phyloP scores from a whole-genome alignment of 1,140 invertebrate species.

The Lasioglossum albipes region DNA sequence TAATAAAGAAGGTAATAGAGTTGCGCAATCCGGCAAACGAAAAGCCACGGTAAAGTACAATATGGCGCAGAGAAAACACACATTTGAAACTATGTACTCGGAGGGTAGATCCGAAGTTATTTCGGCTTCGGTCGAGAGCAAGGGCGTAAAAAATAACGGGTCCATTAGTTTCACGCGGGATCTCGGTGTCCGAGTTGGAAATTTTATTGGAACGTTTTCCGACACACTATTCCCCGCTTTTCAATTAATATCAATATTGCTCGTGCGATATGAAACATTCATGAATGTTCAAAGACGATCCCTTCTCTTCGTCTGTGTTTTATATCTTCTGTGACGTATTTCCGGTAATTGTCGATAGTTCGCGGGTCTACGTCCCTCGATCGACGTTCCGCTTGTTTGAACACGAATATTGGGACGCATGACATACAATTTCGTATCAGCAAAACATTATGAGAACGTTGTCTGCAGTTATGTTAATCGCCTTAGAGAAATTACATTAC shows the following conservation, averaged over 20 bases:
- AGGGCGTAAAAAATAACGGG: neutral
- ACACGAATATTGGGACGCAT: slow-evolving; percentile 7
- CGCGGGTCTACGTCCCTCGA: neutral
- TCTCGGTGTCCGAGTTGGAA: neutral
- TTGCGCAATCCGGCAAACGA: neutral
- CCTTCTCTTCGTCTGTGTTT: neutral
- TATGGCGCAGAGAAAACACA: neutral
- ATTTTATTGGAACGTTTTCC: neutral
- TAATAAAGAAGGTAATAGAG: too few relatives aligned
- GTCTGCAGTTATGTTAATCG: slow-evolving; percentile 65
- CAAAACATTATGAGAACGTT: slow-evolving; percentile 27
- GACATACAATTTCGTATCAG: slow-evolving; percentile 12
- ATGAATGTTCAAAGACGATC: neutral
- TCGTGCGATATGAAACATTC: neutral
- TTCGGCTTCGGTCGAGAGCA: neutral
- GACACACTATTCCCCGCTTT: neutral
- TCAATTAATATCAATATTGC: neutral
- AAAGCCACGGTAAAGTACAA: neutral
- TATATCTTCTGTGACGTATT: neutral
- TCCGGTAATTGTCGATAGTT: neutral
- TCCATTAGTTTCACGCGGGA: neutral
- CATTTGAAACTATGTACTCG: neutral
- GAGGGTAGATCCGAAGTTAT: neutral
- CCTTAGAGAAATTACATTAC: slow-evolving; percentile 70
- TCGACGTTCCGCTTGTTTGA: neutral